phyloP scores from a whole-genome alignment of 1,140 invertebrate genomes.

The Leptinotarsa texana region DNA sequence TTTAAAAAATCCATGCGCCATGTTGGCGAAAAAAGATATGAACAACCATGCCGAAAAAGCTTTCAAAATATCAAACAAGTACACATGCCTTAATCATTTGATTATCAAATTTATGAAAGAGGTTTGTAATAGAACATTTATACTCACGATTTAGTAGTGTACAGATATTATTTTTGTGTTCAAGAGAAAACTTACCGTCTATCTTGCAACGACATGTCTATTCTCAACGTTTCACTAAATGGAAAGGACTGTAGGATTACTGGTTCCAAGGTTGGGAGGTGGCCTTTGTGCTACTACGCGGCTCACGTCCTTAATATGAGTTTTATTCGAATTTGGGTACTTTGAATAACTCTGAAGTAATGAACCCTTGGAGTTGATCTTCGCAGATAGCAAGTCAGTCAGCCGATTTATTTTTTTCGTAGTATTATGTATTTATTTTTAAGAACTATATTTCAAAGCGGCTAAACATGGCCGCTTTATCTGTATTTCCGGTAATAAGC shows the following conservation, averaged over 20 bases:
- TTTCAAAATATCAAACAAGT: slow-evolving; percentile 37
- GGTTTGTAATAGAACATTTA: slow-evolving; percentile 24
- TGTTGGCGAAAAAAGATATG: slow-evolving; percentile 66
- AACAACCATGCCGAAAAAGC: slow-evolving; percentile 46
- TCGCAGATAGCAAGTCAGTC: background rate
- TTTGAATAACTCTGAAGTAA: background rate
- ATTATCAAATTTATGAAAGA: background rate
- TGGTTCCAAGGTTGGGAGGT: slow-evolving; percentile 33
- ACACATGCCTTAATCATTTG: slow-evolving; percentile 22
- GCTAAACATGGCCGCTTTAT: slow-evolving; percentile 21
- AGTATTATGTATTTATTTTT: slow-evolving; percentile 1
- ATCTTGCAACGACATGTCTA: slow-evolving; percentile 77
- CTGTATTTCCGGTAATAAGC: slow-evolving; percentile 25
- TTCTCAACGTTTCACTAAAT: slow-evolving; percentile 68
- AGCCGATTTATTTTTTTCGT: background rate
- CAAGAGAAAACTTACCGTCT: slow-evolving; percentile 68
- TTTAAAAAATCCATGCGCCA: slow-evolving; percentile 62
- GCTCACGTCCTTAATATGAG: background rate
- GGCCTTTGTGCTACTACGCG: slow-evolving; percentile 52
- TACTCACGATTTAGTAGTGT: slow-evolving; percentile 33
- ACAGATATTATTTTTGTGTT: slow-evolving; percentile 35
- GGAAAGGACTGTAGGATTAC: slow-evolving; percentile 64
- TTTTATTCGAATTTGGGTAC: background rate
- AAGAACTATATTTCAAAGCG: slow-evolving; percentile 23
- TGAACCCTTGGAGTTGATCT: too few relatives aligned